A percentile compares a stretch with the other conserved stretches of the same genome.
phyloP scores from a whole-genome alignment of 2,888 invertebrate genomes.

The Phengaris alcon region DNA sequence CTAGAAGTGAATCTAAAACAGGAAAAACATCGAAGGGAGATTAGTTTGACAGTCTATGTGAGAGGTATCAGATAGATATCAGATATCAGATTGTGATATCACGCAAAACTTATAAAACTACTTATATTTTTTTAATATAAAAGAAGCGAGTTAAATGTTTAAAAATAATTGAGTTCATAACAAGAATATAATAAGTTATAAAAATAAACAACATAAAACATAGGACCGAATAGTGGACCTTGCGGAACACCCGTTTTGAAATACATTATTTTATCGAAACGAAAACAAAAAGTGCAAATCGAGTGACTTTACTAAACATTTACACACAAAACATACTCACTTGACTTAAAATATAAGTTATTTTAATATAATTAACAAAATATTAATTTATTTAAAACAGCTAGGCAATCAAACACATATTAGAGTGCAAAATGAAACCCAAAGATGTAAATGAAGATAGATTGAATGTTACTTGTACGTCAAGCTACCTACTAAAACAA shows the following conservation, averaged over 20 bases:
- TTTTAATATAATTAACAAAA: neutral
- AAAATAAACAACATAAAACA: neutral
- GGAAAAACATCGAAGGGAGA: neutral
- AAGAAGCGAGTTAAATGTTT: neutral
- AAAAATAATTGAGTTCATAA: no score
- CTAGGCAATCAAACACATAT: neutral
- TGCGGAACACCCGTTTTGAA: neutral
- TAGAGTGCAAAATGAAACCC: neutral
- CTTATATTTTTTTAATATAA: neutral
- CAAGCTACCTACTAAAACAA: neutral
- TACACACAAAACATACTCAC: neutral
- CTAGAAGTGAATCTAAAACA: neutral
- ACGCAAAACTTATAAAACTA: constrained; percentile 11
- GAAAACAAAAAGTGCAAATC: neutral
- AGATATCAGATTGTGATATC: neutral
- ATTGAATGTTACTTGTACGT: neutral
- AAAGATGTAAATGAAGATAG: neutral
- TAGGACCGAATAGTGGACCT: neutral
- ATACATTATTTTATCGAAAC: constrained; percentile 15
- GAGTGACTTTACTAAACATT: neutral
- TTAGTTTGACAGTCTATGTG: neutral
- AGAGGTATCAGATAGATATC: neutral
- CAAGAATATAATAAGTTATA: neutral
- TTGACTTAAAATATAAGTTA: neutral
- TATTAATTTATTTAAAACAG: neutral